Evolutionary conservation across 2,113 vertebrate genomes (phyloP).

Genomic region (Lophochroa leadbeateri): DNA sequence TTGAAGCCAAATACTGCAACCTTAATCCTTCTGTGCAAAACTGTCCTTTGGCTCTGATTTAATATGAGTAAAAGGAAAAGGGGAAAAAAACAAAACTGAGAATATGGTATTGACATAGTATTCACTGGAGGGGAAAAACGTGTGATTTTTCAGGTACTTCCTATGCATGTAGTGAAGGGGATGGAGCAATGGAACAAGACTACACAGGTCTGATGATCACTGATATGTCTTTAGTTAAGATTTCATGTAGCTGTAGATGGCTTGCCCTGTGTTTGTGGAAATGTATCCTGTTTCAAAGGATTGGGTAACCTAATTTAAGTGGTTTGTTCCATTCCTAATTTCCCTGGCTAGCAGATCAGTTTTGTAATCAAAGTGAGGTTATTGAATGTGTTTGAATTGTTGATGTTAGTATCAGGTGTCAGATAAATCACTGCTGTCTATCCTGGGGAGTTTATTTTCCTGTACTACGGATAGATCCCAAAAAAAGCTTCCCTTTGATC

Average conservation of each 20-base stretch:
- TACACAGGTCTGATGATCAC: not conserved
- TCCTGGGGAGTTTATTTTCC: not conserved
- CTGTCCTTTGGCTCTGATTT: not conserved
- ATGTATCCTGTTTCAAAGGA: not conserved
- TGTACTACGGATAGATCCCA: not conserved
- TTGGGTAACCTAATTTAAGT: not conserved
- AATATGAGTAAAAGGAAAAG: not conserved
- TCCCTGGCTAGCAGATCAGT: not conserved
- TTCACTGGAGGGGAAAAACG: not conserved
- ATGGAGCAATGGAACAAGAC: not conserved
- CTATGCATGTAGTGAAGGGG: not conserved
- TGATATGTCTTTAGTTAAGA: not conserved
- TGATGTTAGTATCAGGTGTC: not conserved
- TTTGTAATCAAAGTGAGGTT: not conserved
- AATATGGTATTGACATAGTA: not conserved
- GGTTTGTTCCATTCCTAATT: not conserved
- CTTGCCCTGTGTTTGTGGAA: not conserved
- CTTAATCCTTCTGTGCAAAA: not conserved
- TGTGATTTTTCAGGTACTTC: not conserved
- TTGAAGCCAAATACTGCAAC: not conserved
- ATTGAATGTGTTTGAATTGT: not conserved
- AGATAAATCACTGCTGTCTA: not conserved
- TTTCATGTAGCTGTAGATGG: not conserved
- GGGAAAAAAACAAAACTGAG: not conserved
- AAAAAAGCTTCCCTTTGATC: constrained; percentile 21